A percentile compares a stretch with the other conserved stretches of the same genome.
Evolutionary conservation across 2,888 invertebrate genomes (phyloP).

Genomic region (Scaptomyza cyrtandrae): DNA sequence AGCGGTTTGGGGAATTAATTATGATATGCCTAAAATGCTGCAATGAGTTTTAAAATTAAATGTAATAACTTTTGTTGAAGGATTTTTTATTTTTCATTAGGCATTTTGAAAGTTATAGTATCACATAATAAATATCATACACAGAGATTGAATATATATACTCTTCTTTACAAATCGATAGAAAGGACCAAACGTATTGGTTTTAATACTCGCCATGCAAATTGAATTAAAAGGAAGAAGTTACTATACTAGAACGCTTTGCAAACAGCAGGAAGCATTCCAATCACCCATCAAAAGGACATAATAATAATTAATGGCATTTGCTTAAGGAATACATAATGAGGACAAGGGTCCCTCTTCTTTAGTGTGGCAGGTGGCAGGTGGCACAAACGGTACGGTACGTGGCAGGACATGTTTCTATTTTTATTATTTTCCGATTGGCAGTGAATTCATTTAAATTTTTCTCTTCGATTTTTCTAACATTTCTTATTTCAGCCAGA

Average conservation of each 20-base stretch:
- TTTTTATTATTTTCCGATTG: slow-evolving; percentile 80
- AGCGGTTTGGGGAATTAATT: slow-evolving; percentile 77
- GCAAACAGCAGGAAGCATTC: slow-evolving; percentile 53
- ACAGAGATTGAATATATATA: neutral
- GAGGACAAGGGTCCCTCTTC: slow-evolving; percentile 49
- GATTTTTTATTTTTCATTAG: slow-evolving; percentile 81
- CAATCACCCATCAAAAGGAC: slow-evolving; percentile 76
- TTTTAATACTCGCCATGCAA: slow-evolving; percentile 45
- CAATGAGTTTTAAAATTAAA: slow-evolving; percentile 79
- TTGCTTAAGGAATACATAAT: slow-evolving; percentile 83
- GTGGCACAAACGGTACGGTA: slow-evolving; percentile 20
- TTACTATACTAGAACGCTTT: slow-evolving; percentile 38
- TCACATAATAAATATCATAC: slow-evolving; percentile 63
- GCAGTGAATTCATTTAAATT: slow-evolving; percentile 61
- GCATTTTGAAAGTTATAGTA: slow-evolving; percentile 72
- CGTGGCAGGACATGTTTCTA: slow-evolving; percentile 34
- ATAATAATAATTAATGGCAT: slow-evolving; percentile 85
- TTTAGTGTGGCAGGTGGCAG: slow-evolving; percentile 21
- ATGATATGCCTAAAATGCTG: slow-evolving; percentile 80
- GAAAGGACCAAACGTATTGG: slow-evolving; percentile 22
- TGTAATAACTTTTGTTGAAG: slow-evolving; percentile 82
- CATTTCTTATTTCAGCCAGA: too few species aligned
- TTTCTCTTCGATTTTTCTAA: slow-evolving; percentile 57
- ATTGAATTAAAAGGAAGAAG: slow-evolving; percentile 49
- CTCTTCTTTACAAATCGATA: neutral